These are phyloP conservation scores for Calidris pugnax DNA, from an alignment of 2,113 vertebrate species.

Conservation along the genomic window DNA sequence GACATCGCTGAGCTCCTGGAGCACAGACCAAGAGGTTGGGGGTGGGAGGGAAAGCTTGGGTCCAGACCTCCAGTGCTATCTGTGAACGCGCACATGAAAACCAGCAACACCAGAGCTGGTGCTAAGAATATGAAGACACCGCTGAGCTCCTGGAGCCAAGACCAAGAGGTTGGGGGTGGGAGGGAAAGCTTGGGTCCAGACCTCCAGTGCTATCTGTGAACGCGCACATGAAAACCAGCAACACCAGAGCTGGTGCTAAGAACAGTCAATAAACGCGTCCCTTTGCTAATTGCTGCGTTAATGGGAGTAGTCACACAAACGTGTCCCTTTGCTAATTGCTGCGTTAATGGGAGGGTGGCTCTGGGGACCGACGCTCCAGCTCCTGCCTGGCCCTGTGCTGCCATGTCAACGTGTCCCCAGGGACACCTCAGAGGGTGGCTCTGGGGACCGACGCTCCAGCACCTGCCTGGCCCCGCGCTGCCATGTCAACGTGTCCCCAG, in stretches of 20 bases:
- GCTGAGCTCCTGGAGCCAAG: not conserved
- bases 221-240: accelerated
- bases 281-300: not conserved
- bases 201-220: not conserved
- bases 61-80: accelerated
- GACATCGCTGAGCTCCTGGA: not conserved
- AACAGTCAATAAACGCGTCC: accelerated
- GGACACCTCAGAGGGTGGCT: accelerated
- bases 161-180: not conserved
- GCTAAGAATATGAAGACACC: no score
- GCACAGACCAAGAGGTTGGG: not conserved
- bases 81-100: accelerated
- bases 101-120: not conserved
- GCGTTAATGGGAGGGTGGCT: accelerated
- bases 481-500: accelerated
- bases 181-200: not conserved
- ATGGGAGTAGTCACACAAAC: accelerated
- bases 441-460: not conserved
- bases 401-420: accelerated
- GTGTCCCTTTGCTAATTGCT: not conserved
- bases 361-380: not conserved
- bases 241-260: not conserved
- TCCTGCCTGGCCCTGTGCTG: not conserved
- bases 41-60: not conserved
- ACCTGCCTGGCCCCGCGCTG: not conserved